Percentiles rank a stretch among this genome's conserved stretches.
Evolutionary conservation across 2,888 invertebrate species (phyloP).

Genomic region (Lasioglossum pauxillum): DNA sequence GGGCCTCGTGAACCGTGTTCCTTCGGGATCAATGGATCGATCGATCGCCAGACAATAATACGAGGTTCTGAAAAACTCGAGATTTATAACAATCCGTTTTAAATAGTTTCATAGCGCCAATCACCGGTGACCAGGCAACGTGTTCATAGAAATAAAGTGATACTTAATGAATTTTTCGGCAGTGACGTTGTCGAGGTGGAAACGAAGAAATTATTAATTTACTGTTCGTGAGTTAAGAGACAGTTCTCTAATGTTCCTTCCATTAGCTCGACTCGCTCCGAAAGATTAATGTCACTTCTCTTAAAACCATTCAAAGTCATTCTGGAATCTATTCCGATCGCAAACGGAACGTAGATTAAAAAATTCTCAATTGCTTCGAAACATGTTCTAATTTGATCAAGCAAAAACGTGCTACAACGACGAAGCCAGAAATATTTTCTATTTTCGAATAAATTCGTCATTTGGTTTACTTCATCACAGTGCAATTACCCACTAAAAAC

Average conservation of each 20-base stretch:
- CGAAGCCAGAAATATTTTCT: background rate
- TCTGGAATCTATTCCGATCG: too few relatives aligned
- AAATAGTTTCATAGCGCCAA: too few relatives aligned
- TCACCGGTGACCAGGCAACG: too few relatives aligned
- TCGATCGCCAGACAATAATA: conserved; percentile 1
- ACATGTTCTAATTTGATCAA: background rate
- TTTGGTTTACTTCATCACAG: background rate
- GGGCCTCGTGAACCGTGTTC: background rate
- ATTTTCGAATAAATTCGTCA: background rate
- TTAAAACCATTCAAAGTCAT: too few relatives aligned
- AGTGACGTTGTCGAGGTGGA: too few relatives aligned
- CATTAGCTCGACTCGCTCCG: background rate
- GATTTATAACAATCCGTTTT: too few relatives aligned
- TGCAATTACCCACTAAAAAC: background rate
- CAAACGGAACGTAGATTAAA: too few relatives aligned
- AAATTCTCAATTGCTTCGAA: background rate
- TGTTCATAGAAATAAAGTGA: too few relatives aligned
- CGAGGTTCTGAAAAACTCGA: background rate
- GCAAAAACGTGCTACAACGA: background rate
- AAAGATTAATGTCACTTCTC: background rate
- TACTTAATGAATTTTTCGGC: too few relatives aligned
- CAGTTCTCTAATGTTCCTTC: background rate
- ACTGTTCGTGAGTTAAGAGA: background rate
- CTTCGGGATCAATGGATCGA: conserved; percentile 11
- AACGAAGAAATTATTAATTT: background rate